Evolutionary conservation across 1,140 invertebrate genomes (phyloP).

Genomic region (Chironomus tepperi): DNA sequence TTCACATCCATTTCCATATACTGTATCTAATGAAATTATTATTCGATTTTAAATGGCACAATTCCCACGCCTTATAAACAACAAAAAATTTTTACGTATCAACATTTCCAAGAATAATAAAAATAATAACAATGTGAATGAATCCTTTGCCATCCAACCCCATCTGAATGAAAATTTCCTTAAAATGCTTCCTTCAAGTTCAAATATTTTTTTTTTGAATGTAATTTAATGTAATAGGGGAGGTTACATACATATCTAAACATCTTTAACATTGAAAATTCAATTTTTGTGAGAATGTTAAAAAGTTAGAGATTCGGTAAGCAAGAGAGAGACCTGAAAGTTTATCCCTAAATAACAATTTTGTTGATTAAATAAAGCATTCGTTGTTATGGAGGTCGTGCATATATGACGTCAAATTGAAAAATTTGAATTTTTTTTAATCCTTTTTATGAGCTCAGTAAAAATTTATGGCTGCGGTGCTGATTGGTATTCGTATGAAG

Average conservation of each 20-base stretch:
- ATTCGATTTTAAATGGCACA: no score
- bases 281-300: neutral
- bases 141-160: neutral
- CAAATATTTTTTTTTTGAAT: neutral
- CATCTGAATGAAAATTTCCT: neutral
- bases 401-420: no score
- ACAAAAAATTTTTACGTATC: no score
- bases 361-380: neutral
- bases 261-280: conserved; percentile 10
- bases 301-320: no score
- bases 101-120: neutral
- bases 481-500: no score
- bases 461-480: no score
- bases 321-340: no score
- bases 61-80: no score
- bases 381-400: neutral
- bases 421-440: no score
- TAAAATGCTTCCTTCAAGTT: neutral
- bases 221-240: neutral
- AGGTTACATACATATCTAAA: neutral
- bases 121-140: neutral
- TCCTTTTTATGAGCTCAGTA: no score
- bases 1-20: no score
- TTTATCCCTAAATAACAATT: neutral
- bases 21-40: no score